Conservation (phyloP, 1,140 invertebrate genomes). For the Zeugodacus cucurbitae region DNA sequence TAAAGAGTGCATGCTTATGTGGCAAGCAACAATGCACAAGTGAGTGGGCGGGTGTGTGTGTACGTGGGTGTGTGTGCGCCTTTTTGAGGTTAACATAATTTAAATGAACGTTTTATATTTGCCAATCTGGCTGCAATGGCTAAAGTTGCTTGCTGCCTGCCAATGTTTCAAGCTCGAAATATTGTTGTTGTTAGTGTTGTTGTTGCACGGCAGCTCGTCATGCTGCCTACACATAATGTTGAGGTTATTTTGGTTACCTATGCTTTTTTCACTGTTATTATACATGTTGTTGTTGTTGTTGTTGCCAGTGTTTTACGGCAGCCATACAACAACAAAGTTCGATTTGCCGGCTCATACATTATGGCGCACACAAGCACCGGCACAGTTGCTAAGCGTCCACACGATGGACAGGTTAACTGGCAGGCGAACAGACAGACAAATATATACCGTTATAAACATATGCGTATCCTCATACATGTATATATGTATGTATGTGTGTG, state of each 20-base stretch:
- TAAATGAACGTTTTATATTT: constrained; percentile 51
- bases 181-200: neutral
- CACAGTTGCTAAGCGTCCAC: neutral
- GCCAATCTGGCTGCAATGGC: neutral
- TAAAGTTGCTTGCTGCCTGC: neutral
- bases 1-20: neutral
- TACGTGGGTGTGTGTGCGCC: neutral
- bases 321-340: constrained; percentile 51
- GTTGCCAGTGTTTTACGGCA: neutral
- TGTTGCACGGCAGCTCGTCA: neutral
- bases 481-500: neutral
- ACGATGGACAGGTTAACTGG: constrained; percentile 25
- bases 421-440: constrained; percentile 47
- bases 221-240: constrained; percentile 26
- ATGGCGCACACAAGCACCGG: constrained; percentile 28
- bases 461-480: neutral
- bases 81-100: constrained; percentile 65
- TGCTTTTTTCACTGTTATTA: neutral
- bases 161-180: neutral
- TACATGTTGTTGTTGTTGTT: neutral
- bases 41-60: neutral
- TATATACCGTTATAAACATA: neutral
- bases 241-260: constrained; percentile 32
- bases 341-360: constrained; percentile 65
- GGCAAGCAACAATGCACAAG: neutral